Base-by-base conservation (phyloP, 2,888 invertebrate genomes). In the Hypercompe scribonia region DNA sequence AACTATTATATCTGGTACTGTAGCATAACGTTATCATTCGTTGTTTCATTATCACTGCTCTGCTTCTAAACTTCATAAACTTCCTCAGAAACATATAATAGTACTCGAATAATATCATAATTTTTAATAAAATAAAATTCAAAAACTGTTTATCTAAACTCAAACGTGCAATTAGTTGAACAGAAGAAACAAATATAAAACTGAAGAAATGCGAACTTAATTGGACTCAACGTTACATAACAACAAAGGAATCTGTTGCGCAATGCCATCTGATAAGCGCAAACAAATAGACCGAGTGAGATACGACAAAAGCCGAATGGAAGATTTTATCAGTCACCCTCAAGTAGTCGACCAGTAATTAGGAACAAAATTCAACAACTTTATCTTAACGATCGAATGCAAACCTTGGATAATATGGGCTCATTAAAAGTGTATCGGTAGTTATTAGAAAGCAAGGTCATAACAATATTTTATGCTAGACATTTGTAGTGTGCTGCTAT, bases 371-470 rank as follows among this genome's bases (percentile, higher is more conserved):
- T 84, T 78, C 79, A 80, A 90, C 89, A 89, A 84, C 82, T 87
- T 91, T 93, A 94, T 94, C 92, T 87, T 81, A 78, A 83, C 87
- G 88, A 93, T 92, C 92, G 78, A 88, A 90, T 89, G 89, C 87
- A 86, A 89, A 88, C 94, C 94, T 95, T 95, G 94, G 90, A 80
- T 91, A 90, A 90, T 92, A 90, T 90, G 90, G 91, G 89, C 89
- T 94, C 92, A 94, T 94, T 95, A 94, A 93, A 94, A 92, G 91
- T 91, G 89, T 92, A 91, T 92, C 89, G 89, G 75, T 75, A 76
- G 68, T 73, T 90, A 89, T 93, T 95, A 92, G 95, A 95, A 95
- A 95, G 95, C 93, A 95, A 95, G 95, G 95, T 91, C 92, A 58
- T 28, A 33, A 24, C 42, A 28, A 83, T 84, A 84, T 65, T 65